Evolutionary conservation across 1,140 invertebrate species (phyloP).

Genomic region (Heliconius melpomene): DNA sequence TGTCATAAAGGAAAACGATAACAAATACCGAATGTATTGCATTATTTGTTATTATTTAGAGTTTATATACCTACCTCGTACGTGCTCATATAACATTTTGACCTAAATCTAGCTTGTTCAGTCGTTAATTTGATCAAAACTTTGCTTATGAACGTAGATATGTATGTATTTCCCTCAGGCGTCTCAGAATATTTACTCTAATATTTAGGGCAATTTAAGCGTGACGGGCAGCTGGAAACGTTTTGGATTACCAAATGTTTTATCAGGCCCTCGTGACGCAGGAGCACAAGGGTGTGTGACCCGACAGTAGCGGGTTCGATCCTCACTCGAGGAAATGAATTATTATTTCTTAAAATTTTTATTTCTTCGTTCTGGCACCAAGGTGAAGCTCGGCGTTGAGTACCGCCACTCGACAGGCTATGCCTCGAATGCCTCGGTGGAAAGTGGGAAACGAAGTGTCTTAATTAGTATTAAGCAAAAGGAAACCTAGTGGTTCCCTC

Average conservation of each 20-base stretch:
- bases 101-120: background rate
- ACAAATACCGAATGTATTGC: background rate
- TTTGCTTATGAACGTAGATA: background rate
- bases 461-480: too few relatives aligned
- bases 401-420: too few relatives aligned
- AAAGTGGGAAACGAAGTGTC: too few relatives aligned
- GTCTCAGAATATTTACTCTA: background rate
- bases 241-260: background rate
- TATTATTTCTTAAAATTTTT: too few relatives aligned
- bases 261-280: background rate
- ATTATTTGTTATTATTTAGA: background rate
- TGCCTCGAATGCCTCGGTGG: too few relatives aligned
- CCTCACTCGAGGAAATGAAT: too few relatives aligned
- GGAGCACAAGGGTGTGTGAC: too few relatives aligned
- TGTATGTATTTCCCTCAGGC: slow-evolving; percentile 9
- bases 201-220: slow-evolving; percentile 1
- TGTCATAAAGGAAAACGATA: background rate
- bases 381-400: too few relatives aligned
- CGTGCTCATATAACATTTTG: background rate
- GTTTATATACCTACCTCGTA: background rate
- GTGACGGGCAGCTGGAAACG: background rate
- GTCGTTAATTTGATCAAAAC: slow-evolving; percentile 1
- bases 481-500: too few relatives aligned
- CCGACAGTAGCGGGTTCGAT: too few relatives aligned
- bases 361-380: too few relatives aligned